Evolutionary conservation across 2,113 vertebrate species (phyloP).

Genomic region (Xenopus tropicalis): UCB_Xtro_10.0 CM004445.2:123405501-123406000

Average conservation of each 20-base stretch:
- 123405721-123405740: constrained; percentile 36
- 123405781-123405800: constrained; percentile 24
- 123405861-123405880: too few species aligned
- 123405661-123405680: constrained; percentile 25
- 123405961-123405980: background rate
- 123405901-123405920: constrained; percentile 13
- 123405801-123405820: background rate
- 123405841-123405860: constrained; percentile 8
- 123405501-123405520: constrained; percentile 40
- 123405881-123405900: constrained; percentile 10
- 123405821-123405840: constrained; percentile 19
- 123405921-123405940: constrained; percentile 33
- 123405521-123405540: constrained; percentile 45
- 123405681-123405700: background rate
- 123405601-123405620: constrained; percentile 34
- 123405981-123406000: background rate
- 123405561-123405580: constrained; percentile 42
- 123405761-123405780: constrained; percentile 22
- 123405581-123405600: constrained; percentile 39
- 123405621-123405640: constrained; percentile 29
- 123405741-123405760: constrained; percentile 42
- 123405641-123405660: constrained; percentile 28
- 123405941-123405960: constrained; percentile 15
- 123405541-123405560: constrained; percentile 40
- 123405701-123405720: constrained; percentile 30